Conservation (phyloP, 2,797 vertebrate species). For the Falco naumanni region DNA sequence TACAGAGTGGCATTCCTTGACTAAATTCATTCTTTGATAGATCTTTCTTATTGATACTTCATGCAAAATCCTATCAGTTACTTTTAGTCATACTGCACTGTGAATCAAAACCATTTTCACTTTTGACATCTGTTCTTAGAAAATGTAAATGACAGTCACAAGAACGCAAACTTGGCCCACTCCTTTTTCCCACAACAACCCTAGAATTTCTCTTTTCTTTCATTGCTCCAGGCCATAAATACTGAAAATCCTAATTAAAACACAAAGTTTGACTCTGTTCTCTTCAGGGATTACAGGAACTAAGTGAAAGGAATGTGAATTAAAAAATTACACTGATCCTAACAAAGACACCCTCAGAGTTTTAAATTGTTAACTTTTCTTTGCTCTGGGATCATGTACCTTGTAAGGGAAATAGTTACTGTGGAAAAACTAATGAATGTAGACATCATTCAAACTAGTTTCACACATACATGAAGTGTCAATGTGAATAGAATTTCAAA, state of each 20-base stretch:
- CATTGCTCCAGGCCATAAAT: conserved; percentile 35
- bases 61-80: not conserved
- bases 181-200: conserved; percentile 38
- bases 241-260: conserved; percentile 73
- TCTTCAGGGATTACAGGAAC: conserved; percentile 56
- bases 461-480: conserved; percentile 59
- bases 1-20: not conserved
- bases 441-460: conserved; percentile 59
- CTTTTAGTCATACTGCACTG: not conserved
- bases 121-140: conserved; percentile 26
- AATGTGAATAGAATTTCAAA: conserved; percentile 71
- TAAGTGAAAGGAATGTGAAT: conserved; percentile 58
- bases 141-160: conserved; percentile 29
- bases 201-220: conserved; percentile 33
- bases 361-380: conserved; percentile 67
- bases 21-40: not conserved
- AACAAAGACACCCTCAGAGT: conserved; percentile 56
- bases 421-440: conserved; percentile 63
- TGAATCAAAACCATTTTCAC: conserved; percentile 29
- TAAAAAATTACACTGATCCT: conserved; percentile 47
- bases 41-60: not conserved
- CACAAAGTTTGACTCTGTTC: conserved; percentile 55
- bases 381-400: conserved; percentile 39
- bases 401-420: conserved; percentile 61
- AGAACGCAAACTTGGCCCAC: not conserved